Conservation (phyloP, 2,797 vertebrate species). For the Simalia tracyae region DNA sequence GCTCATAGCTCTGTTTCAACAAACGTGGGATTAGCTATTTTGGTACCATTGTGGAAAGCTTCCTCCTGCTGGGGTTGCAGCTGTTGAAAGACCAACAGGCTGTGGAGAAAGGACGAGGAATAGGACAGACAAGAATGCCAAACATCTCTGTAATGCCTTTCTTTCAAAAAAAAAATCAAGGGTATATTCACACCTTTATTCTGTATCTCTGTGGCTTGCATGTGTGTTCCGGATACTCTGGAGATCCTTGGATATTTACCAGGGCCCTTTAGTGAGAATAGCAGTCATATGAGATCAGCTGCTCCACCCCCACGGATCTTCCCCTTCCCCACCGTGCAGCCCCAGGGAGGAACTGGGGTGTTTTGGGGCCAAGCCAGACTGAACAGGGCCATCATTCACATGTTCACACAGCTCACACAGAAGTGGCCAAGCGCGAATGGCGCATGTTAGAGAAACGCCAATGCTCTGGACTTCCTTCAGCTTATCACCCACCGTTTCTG, state of each 20-base stretch:
- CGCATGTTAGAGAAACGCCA: background rate
- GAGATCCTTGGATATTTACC: background rate
- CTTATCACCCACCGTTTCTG: background rate
- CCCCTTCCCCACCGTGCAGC: background rate
- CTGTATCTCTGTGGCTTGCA: background rate
- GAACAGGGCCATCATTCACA: background rate
- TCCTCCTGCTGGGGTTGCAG: conserved; percentile 27
- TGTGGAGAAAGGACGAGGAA: background rate
- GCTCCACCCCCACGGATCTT: background rate
- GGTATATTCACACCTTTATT: background rate
- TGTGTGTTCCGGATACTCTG: background rate
- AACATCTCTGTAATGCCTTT: background rate
- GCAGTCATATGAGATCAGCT: background rate
- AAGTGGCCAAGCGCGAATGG: background rate
- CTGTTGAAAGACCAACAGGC: conserved; percentile 25
- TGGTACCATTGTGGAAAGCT: conserved; percentile 30
- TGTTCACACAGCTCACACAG: background rate
- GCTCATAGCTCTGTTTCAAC: background rate
- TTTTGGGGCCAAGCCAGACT: too few relatives aligned
- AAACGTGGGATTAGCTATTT: conserved; percentile 42
- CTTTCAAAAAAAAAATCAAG: background rate
- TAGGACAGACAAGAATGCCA: conserved; percentile 6
- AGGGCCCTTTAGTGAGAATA: background rate
- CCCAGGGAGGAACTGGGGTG: background rate
- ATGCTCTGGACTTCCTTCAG: background rate